Conservation (phyloP, 2,888 invertebrate species). For the Ctenicera cuprea region DNA sequence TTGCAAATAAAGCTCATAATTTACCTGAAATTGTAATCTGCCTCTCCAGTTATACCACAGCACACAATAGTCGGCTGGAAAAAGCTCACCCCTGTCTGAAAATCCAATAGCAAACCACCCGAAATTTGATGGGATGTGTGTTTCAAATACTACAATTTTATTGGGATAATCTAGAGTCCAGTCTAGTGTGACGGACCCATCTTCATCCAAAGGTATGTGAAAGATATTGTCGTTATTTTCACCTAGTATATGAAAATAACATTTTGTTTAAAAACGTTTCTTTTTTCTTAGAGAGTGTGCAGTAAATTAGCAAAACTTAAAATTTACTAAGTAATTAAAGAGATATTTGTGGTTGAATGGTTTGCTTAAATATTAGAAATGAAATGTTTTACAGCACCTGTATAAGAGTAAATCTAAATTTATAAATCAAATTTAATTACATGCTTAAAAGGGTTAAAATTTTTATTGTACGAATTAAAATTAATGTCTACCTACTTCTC, state of each 20-base stretch:
- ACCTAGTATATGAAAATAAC: not conserved
- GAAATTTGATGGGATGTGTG: constrained; percentile 74
- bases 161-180: constrained; percentile 73
- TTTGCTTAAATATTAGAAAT: no score
- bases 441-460: no score
- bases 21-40: constrained; percentile 76
- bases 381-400: no score
- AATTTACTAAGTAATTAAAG: no score
- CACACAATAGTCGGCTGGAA: constrained; percentile 88
- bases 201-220: constrained; percentile 69
- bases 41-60: constrained; percentile 85
- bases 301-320: no score
- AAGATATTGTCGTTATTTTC: constrained; percentile 60
- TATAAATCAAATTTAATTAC: no score
- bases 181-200: constrained; percentile 69
- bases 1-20: constrained; percentile 55
- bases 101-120: constrained; percentile 91
- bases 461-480: no score
- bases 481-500: no score
- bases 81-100: constrained; percentile 85
- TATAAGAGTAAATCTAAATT: no score
- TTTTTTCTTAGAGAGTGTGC: no score
- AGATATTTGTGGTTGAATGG: no score
- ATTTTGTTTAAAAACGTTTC: no score
- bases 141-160: constrained; percentile 72